Percentiles rank a stretch among this genome's conserved stretches.
These are phyloP conservation scores for Chrysotoxum bicinctum DNA, from an alignment of 2,888 invertebrate genomes.

Conservation along the genomic window DNA sequence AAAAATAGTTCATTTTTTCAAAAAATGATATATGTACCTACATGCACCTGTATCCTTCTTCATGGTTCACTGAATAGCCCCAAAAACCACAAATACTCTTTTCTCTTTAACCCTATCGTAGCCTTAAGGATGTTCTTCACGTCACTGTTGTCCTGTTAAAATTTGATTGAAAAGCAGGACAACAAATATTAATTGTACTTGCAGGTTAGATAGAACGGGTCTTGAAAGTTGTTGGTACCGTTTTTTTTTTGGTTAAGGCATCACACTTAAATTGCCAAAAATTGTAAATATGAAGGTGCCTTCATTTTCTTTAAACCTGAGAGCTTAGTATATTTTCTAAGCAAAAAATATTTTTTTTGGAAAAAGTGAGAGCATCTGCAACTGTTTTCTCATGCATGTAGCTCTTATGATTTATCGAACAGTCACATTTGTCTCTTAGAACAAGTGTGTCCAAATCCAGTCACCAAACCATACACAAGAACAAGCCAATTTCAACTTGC, in stretches of 20 bases:
- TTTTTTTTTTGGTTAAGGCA: too few species aligned
- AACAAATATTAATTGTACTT: not conserved
- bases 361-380: not conserved
- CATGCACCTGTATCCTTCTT: not conserved
- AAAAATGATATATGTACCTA: not conserved
- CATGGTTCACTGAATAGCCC: too few species aligned
- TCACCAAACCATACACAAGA: not conserved
- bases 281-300: not conserved
- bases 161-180: not conserved
- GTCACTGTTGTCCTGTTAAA: not conserved
- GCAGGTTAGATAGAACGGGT: not conserved
- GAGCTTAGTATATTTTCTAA: conserved; percentile 14
- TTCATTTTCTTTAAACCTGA: not conserved
- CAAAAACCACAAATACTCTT: not conserved
- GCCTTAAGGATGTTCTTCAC: not conserved
- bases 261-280: not conserved
- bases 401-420: conserved; percentile 2
- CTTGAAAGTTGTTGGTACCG: not conserved
- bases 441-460: conserved; percentile 11
- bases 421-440: not conserved
- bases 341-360: conserved; percentile 21
- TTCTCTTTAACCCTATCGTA: not conserved
- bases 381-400: not conserved
- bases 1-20: not conserved
- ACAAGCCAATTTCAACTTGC: not conserved